Evolutionary conservation across 2,113 vertebrate genomes (phyloP).

Genomic region (Siphamia tubifer): DNA sequence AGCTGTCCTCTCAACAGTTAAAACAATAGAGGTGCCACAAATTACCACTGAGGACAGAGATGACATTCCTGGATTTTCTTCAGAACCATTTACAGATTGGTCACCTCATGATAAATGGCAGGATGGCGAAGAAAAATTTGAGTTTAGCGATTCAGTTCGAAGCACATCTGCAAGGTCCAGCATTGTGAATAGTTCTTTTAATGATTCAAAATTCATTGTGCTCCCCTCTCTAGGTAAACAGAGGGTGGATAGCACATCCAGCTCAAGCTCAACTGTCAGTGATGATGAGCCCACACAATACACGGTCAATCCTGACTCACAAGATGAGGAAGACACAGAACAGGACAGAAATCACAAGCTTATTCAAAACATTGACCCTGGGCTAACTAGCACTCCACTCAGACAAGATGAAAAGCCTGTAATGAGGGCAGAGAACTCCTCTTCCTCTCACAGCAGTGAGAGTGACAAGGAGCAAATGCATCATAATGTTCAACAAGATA

Average conservation of each 20-base stretch:
- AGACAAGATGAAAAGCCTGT: not conserved
- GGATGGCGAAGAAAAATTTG: conserved; percentile 78
- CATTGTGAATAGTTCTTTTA: conserved; percentile 23
- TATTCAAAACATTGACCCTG: not conserved
- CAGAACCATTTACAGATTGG: conserved; percentile 55
- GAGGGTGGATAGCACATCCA: conserved; percentile 19
- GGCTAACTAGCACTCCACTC: not conserved
- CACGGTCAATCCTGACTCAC: conserved; percentile 53
- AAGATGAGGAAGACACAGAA: conserved; percentile 6
- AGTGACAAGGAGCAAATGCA: not conserved
- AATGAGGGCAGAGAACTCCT: not conserved
- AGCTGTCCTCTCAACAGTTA: not conserved
- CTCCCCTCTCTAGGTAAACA: conserved; percentile 19
- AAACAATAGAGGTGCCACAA: not conserved
- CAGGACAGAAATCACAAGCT: too few species aligned
- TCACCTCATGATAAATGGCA: conserved; percentile 28
- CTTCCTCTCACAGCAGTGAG: conserved; percentile 31
- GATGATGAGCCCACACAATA: conserved; percentile 55
- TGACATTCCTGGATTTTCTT: conserved; percentile 35
- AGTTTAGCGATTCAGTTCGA: conserved; percentile 76
- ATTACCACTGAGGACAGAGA: not conserved
- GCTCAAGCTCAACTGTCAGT: conserved; percentile 66
- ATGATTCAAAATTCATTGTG: conserved; percentile 10
- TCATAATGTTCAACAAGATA: not conserved
- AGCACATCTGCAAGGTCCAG: conserved; percentile 60